Percentiles rank a stretch among this genome's conserved stretches.
These are phyloP conservation scores for Morpho achilles DNA, from an alignment of 2,888 invertebrate species.

Conservation along the genomic window DNA sequence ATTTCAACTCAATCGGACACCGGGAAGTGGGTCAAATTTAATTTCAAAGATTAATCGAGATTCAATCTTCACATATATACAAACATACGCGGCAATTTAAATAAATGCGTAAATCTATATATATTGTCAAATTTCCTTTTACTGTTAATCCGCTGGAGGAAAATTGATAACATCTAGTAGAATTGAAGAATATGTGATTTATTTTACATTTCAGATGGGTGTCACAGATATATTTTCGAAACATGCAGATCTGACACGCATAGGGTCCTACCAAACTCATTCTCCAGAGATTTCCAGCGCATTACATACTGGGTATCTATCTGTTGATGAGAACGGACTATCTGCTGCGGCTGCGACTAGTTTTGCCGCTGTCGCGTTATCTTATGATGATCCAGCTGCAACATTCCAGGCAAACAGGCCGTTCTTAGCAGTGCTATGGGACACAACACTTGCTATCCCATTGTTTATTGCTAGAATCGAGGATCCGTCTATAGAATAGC, in stretches of 20 bases:
- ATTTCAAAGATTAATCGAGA: no score
- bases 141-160: no score
- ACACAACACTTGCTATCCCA: conserved; percentile 59
- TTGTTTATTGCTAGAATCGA: conserved; percentile 72
- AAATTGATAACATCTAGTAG: no score
- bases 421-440: conserved; percentile 72
- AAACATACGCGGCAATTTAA: no score
- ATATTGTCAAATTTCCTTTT: no score
- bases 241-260: conserved; percentile 49
- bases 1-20: no score
- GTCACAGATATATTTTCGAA: conserved; percentile 58
- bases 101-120: no score
- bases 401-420: conserved; percentile 65
- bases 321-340: conserved; percentile 74
- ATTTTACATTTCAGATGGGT: conserved; percentile 56
- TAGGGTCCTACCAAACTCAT: conserved; percentile 42
- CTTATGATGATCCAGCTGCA: conserved; percentile 54
- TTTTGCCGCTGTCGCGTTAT: conserved; percentile 67
- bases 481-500: conserved; percentile 43
- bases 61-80: no score
- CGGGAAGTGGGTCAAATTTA: no score
- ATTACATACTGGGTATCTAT: conserved; percentile 69
- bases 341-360: conserved; percentile 67
- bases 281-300: conserved; percentile 63
- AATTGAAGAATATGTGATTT: no score